Evolutionary conservation across 2,888 invertebrate species (phyloP).

Genomic region (Trachelus troglodyta): DNA sequence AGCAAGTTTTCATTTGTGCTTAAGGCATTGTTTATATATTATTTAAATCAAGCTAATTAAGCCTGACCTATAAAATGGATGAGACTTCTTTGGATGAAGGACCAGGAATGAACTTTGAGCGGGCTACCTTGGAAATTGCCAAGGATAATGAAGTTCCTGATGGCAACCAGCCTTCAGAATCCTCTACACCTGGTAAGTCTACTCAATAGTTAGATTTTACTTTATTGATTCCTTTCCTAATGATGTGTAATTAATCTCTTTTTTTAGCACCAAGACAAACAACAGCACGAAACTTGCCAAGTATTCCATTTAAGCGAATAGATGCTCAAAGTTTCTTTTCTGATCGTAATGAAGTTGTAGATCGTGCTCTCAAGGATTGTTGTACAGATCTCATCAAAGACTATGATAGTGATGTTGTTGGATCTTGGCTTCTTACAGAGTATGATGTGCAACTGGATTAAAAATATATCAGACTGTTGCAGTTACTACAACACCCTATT

Average conservation of each 20-base stretch:
- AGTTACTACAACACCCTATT: background rate
- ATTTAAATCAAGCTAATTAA: background rate
- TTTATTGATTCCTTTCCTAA: background rate
- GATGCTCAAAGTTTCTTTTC: constrained; percentile 78
- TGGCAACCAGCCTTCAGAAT: background rate
- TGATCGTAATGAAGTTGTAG: constrained; percentile 79
- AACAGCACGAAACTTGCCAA: constrained; percentile 28
- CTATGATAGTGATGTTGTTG: constrained; percentile 77
- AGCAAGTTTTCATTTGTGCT: background rate
- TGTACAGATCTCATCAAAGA: constrained; percentile 74
- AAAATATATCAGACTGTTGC: background rate
- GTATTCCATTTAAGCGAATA: constrained; percentile 46
- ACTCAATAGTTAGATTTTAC: background rate
- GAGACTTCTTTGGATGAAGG: constrained; percentile 48
- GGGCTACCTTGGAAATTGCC: constrained; percentile 49
- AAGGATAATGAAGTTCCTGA: constrained; percentile 36
- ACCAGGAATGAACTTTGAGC: constrained; percentile 49
- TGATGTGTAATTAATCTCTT: background rate
- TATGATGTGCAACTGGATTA: constrained; percentile 64
- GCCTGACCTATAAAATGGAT: constrained; percentile 13
- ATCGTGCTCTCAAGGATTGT: constrained; percentile 79
- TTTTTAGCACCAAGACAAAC: background rate
- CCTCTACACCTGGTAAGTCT: background rate
- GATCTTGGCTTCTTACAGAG: constrained; percentile 86
- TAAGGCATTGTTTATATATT: background rate